Conservation (phyloP, 2,113 vertebrate genomes). For the Antechinus flavipes region DNA sequence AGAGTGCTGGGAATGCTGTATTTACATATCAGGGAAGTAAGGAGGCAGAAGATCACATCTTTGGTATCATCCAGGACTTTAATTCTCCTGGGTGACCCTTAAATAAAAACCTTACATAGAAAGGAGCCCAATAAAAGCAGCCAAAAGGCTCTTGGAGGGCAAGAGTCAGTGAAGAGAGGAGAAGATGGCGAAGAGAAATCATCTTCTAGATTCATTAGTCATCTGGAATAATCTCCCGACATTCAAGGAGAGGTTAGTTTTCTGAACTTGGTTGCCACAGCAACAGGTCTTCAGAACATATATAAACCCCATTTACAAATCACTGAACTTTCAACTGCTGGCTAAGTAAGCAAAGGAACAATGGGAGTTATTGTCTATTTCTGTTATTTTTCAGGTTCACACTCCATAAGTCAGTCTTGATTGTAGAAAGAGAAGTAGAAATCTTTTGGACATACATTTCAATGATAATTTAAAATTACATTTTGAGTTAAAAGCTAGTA, state of each 20-base stretch:
- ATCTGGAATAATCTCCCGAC: constrained; percentile 68
- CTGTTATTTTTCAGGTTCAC: constrained; percentile 28
- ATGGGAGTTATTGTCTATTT: background rate
- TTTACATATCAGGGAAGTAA: background rate
- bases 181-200: constrained; percentile 42
- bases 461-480: constrained; percentile 27
- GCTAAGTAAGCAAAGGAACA: background rate
- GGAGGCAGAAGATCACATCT: constrained; percentile 13
- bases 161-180: background rate
- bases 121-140: constrained; percentile 11
- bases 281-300: constrained; percentile 75
- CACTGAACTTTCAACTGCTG: constrained; percentile 36
- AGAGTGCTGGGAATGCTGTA: constrained; percentile 10
- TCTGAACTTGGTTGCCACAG: constrained; percentile 77
- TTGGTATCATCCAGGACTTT: background rate
- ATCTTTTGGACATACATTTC: constrained; percentile 36
- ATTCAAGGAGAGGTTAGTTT: constrained; percentile 49
- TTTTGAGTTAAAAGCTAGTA: constrained; percentile 49
- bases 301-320: constrained; percentile 62
- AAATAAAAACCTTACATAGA: constrained; percentile 1
- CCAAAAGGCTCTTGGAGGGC: constrained; percentile 1
- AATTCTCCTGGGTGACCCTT: background rate
- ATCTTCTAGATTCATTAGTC: constrained; percentile 63
- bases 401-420: constrained; percentile 1
- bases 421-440: background rate